These are phyloP conservation scores for Carterocephalus palaemon DNA, from an alignment of 2,888 invertebrate species.

Conservation along the genomic window DNA sequence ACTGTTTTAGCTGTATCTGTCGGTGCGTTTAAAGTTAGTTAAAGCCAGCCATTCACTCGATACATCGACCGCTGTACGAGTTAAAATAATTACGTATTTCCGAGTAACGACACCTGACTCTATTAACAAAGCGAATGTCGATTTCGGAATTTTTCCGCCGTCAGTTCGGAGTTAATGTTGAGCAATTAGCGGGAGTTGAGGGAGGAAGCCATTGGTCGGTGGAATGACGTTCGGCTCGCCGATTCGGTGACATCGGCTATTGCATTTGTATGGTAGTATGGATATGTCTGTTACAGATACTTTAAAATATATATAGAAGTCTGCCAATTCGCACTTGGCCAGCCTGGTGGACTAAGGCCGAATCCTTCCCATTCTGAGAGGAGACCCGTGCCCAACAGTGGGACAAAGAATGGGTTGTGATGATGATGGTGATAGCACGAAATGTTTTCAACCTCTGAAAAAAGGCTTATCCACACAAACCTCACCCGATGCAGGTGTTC, in stretches of 20 bases:
- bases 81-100: conserved; percentile 10
- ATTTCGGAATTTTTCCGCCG: conserved; percentile 23
- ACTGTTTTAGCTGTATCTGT: too few species aligned
- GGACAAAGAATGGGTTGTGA: too few species aligned
- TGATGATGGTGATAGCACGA: too few species aligned
- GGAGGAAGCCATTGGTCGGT: conserved; percentile 20
- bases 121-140: conserved; percentile 13
- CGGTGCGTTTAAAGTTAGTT: too few species aligned
- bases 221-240: conserved; percentile 17
- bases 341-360: too few species aligned
- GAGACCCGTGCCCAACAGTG: too few species aligned
- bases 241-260: conserved; percentile 12
- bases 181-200: conserved; percentile 18
- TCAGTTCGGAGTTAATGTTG: conserved; percentile 11
- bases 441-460: too few species aligned
- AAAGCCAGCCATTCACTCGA: too few species aligned
- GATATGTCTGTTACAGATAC: not conserved
- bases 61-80: too few species aligned
- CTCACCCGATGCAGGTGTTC: not conserved
- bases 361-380: too few species aligned
- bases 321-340: too few species aligned
- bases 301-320: too few species aligned
- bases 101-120: conserved; percentile 6
- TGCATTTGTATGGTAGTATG: conserved; percentile 1
- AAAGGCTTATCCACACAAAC: not conserved